These are phyloP conservation scores for Herminia tarsipennalis DNA, from an alignment of 2,888 invertebrate genomes.

Conservation along the genomic window DNA sequence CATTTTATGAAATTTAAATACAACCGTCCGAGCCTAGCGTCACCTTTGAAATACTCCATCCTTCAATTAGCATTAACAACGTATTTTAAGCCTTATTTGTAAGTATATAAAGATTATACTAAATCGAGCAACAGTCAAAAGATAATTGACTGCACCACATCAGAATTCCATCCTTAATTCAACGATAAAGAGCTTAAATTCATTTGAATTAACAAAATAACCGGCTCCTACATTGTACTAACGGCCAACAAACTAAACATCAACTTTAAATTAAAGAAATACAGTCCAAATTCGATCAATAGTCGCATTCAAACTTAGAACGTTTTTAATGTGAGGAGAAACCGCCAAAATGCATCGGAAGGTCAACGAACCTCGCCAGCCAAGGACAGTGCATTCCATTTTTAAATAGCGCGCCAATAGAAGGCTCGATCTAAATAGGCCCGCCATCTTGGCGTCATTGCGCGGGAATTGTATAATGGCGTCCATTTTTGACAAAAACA, in stretches of 20 bases:
- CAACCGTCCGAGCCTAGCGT: slow-evolving; percentile 51
- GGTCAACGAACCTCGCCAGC: slow-evolving; percentile 79
- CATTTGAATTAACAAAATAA: slow-evolving; percentile 52
- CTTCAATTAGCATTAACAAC: slow-evolving; percentile 39
- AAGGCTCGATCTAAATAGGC: slow-evolving; percentile 82
- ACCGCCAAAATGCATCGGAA: slow-evolving; percentile 85
- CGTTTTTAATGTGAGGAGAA: slow-evolving; percentile 62
- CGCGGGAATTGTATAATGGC: slow-evolving; percentile 61
- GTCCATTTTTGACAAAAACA: slow-evolving; percentile 65
- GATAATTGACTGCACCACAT: slow-evolving; percentile 48
- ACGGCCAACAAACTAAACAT: slow-evolving; percentile 46
- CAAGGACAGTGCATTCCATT: slow-evolving; percentile 86
- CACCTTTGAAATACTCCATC: slow-evolving; percentile 54
- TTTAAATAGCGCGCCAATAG: slow-evolving; percentile 85
- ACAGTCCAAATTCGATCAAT: slow-evolving; percentile 53
- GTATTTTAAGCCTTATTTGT: slow-evolving; percentile 40
- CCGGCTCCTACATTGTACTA: slow-evolving; percentile 47
- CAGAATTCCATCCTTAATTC: slow-evolving; percentile 57
- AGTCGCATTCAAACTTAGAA: slow-evolving; percentile 49
- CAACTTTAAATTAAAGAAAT: slow-evolving; percentile 47
- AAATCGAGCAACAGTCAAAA: slow-evolving; percentile 25
- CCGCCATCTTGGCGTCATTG: slow-evolving; percentile 82
- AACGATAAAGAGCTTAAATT: slow-evolving; percentile 56
- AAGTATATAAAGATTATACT: slow-evolving; percentile 37
- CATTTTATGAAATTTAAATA: slow-evolving; percentile 51